phyloP scores from a whole-genome alignment of 2,113 vertebrate genomes.

The Petromus typicus region DNA sequence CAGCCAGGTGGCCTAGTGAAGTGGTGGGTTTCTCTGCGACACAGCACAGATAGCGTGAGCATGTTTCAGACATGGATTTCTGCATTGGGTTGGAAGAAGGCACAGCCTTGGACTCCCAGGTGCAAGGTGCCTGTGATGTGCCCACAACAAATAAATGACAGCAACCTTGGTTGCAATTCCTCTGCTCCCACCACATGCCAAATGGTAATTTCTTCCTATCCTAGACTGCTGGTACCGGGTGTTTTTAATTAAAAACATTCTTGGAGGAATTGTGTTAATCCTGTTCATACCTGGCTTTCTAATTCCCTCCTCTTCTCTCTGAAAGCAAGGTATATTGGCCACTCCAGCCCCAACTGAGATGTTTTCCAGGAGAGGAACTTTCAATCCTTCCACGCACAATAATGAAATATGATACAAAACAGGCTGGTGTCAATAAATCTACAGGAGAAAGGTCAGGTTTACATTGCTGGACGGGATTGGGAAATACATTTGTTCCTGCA shows the following conservation, averaged over 20 bases:
- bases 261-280: slow-evolving; percentile 63
- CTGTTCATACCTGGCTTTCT: slow-evolving; percentile 40
- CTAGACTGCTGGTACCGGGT: neutral
- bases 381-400: slow-evolving; percentile 71
- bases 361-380: slow-evolving; percentile 80
- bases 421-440: slow-evolving; percentile 86
- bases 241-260: slow-evolving; percentile 71
- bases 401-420: slow-evolving; percentile 88
- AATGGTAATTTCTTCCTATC: slow-evolving; percentile 12
- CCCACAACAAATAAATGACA: slow-evolving; percentile 24
- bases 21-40: neutral
- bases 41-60: neutral
- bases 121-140: neutral
- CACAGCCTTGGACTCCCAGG: neutral
- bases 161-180: neutral
- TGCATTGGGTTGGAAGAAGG: rapidly evolving
- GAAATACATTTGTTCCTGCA: slow-evolving; percentile 89
- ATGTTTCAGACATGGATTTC: neutral
- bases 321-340: slow-evolving; percentile 57
- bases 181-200: slow-evolving; percentile 11
- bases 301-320: slow-evolving; percentile 35
- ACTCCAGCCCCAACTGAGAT: slow-evolving; percentile 63
- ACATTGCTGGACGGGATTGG: slow-evolving; percentile 83
- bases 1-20: neutral
- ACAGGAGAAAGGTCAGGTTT: slow-evolving; percentile 90